These are phyloP conservation scores for Drosophila greeni DNA, from an alignment of 2,888 invertebrate species.

Conservation along the genomic window DNA sequence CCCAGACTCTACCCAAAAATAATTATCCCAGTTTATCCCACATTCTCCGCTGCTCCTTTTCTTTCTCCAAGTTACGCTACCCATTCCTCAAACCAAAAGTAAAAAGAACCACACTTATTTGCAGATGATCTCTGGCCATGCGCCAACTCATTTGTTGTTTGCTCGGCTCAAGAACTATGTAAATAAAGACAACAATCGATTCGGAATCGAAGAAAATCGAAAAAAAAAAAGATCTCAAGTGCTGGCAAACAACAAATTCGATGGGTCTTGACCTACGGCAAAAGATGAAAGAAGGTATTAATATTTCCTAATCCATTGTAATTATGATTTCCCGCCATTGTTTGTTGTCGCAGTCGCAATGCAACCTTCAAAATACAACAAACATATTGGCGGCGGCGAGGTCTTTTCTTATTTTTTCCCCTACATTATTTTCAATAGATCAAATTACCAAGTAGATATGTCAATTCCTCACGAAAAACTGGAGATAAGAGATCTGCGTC, in stretches of 20 bases:
- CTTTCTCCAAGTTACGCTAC: background rate
- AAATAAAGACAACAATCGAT: conserved; percentile 41
- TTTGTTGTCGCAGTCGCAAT: conserved; percentile 68
- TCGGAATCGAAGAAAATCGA: conserved; percentile 1
- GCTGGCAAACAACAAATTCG: conserved; percentile 13
- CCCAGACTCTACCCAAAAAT: background rate
- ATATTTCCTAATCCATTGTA: conserved; percentile 72
- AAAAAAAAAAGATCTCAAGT: conserved; percentile 48
- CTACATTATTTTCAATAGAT: conserved; percentile 49
- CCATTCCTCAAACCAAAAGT: background rate
- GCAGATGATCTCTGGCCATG: conserved; percentile 54
- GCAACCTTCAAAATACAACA: conserved; percentile 56
- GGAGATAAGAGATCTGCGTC: conserved; percentile 68
- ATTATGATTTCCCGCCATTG: conserved; percentile 68
- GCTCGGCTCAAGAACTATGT: conserved; percentile 48
- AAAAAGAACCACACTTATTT: conserved; percentile 45
- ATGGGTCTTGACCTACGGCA: conserved; percentile 49
- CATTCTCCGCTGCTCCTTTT: conserved; percentile 8
- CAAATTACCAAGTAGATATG: conserved; percentile 70
- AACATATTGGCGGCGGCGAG: conserved; percentile 35
- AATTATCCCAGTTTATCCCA: conserved; percentile 20
- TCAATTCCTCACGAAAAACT: conserved; percentile 61
- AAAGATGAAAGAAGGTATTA: conserved; percentile 60
- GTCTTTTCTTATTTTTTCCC: conserved; percentile 13
- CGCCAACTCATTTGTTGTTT: conserved; percentile 68